Percentiles rank a stretch among this genome's conserved stretches.
phyloP scores from a whole-genome alignment of 2,113 vertebrate species.

The Podocnemis expansa region DNA sequence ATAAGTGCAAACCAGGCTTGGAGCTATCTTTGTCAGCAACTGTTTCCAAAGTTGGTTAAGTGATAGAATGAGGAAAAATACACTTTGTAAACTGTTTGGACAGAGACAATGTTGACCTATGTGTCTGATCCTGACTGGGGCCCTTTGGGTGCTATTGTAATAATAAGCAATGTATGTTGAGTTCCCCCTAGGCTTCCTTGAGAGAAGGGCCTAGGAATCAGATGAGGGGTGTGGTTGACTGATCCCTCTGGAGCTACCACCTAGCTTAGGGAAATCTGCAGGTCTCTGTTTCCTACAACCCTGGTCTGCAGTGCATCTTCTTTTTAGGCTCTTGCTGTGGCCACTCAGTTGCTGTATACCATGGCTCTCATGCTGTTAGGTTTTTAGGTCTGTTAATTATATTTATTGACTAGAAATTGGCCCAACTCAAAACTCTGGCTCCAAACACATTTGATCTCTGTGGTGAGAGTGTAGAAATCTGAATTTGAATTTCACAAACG shows the following conservation, averaged over 20 bases:
- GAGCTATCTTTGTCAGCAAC: too few relatives aligned
- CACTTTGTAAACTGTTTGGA: too few relatives aligned
- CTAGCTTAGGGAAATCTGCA: neutral
- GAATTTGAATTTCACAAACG: neutral
- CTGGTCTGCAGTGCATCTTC: neutral
- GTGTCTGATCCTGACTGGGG: neutral
- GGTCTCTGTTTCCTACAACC: neutral
- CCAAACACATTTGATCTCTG: neutral
- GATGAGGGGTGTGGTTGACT: neutral
- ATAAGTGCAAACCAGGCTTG: too few relatives aligned
- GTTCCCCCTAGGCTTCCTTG: neutral
- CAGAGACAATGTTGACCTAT: too few relatives aligned
- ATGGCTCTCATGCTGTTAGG: neutral
- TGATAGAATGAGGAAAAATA: too few relatives aligned
- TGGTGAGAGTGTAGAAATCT: neutral
- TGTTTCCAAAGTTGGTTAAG: too few relatives aligned
- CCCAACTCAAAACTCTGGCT: neutral
- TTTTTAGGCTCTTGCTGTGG: neutral
- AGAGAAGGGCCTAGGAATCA: neutral
- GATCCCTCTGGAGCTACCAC: neutral
- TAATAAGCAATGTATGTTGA: neutral
- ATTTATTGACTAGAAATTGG: neutral
- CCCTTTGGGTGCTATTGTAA: neutral
- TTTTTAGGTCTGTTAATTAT: neutral
- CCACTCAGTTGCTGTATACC: neutral